A percentile compares a stretch with the other conserved stretches of the same genome.
These are phyloP conservation scores for Lutjanus argentimaculatus DNA, from an alignment of 2,797 vertebrate species.

Conservation along the genomic window DNA sequence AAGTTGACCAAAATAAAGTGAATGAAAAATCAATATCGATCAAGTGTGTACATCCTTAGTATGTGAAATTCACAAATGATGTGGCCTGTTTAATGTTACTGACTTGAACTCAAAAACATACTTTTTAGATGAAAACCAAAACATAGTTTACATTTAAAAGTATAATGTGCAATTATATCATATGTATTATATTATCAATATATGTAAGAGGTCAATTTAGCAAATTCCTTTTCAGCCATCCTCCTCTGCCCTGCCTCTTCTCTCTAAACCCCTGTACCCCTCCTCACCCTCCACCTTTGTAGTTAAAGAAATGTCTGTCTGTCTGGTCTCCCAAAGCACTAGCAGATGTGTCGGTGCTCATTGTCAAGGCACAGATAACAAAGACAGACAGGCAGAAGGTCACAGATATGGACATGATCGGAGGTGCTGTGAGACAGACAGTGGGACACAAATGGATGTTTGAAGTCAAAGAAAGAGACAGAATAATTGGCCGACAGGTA, in stretches of 20 bases:
- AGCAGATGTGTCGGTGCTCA: constrained; percentile 90
- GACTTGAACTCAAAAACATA: background rate
- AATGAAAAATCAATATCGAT: too few species aligned
- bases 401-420: constrained; percentile 28
- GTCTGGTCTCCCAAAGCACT: constrained; percentile 82
- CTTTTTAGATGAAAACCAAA: background rate
- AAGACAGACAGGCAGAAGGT: constrained; percentile 52
- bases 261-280: background rate
- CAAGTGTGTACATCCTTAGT: too few species aligned
- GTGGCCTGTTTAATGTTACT: background rate
- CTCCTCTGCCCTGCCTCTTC: background rate
- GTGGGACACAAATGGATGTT: constrained; percentile 5
- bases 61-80: too few species aligned
- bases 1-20: too few species aligned
- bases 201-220: background rate
- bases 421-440: background rate
- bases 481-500: constrained; percentile 25
- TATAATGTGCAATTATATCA: background rate
- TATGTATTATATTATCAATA: background rate
- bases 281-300: constrained; percentile 15
- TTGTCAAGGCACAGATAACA: constrained; percentile 85
- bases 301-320: constrained; percentile 55
- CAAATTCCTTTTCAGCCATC: background rate
- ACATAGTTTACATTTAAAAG: background rate
- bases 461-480: constrained; percentile 9